Evolutionary conservation across 2,888 invertebrate species (phyloP).

Genomic region (Leucoptera coffeella): DNA sequence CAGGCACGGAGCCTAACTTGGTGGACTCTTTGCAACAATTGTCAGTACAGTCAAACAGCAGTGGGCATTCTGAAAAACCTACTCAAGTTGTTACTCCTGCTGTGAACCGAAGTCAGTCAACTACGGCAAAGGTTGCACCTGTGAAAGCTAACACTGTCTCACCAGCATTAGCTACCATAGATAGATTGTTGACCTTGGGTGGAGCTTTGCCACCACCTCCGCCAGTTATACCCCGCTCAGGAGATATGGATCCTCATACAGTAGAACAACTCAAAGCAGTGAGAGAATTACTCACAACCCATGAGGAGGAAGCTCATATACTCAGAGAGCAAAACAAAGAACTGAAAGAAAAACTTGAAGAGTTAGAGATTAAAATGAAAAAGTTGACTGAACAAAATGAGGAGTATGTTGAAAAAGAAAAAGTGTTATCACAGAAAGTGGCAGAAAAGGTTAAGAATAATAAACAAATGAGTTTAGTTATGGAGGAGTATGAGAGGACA

Average conservation of each 20-base stretch:
- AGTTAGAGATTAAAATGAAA: conserved; percentile 40
- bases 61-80: conserved; percentile 40
- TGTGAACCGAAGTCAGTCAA: conserved; percentile 33
- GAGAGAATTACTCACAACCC: conserved; percentile 49
- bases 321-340: conserved; percentile 47
- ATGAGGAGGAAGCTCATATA: conserved; percentile 51
- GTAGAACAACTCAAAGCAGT: conserved; percentile 55
- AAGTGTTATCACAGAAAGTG: conserved; percentile 36
- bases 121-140: conserved; percentile 25
- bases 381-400: conserved; percentile 40
- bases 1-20: conserved; percentile 47
- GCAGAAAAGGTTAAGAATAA: conserved; percentile 49
- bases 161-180: conserved; percentile 47
- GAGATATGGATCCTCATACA: conserved; percentile 50
- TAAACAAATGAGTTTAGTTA: conserved; percentile 62
- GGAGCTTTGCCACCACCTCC: conserved; percentile 35
- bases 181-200: conserved; percentile 38
- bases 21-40: conserved; percentile 48
- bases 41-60: conserved; percentile 41
- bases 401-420: conserved; percentile 48
- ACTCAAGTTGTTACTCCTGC: conserved; percentile 48
- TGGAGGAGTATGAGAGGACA: conserved; percentile 75
- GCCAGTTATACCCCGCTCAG: conserved; percentile 28
- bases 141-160: conserved; percentile 31
- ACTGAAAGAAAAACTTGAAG: conserved; percentile 37